A percentile compares a stretch with the other conserved stretches of the same genome.
These are phyloP conservation scores for Diplolepis rosae DNA, from an alignment of 2,888 invertebrate species.

Conservation along the genomic window DNA sequence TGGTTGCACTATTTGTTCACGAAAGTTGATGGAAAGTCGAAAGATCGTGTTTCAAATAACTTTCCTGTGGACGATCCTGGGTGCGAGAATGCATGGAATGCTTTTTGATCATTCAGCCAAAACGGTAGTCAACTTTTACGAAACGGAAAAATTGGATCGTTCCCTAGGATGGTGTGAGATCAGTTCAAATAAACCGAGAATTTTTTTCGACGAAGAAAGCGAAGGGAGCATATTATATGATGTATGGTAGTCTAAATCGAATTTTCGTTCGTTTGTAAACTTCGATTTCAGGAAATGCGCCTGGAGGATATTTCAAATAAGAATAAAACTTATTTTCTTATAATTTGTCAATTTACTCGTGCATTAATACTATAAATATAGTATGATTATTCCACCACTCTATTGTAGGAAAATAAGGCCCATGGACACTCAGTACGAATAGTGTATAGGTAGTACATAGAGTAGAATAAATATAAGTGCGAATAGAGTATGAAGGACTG, in stretches of 20 bases:
- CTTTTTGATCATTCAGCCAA: slow-evolving; percentile 48
- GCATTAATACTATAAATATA: too few species aligned
- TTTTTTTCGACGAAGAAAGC: slow-evolving; percentile 47
- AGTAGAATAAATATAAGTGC: too few species aligned
- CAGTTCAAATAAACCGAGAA: slow-evolving; percentile 51
- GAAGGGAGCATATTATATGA: slow-evolving; percentile 56
- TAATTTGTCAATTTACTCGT: too few species aligned
- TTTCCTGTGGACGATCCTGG: slow-evolving; percentile 29
- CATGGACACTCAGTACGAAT: too few species aligned
- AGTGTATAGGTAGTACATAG: too few species aligned
- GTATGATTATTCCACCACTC: too few species aligned
- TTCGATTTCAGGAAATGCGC: slow-evolving; percentile 53
- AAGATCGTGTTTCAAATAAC: slow-evolving; percentile 51
- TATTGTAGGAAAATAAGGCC: too few species aligned
- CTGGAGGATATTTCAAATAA: too few species aligned
- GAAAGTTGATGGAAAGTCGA: slow-evolving; percentile 46
- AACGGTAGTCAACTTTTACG: slow-evolving; percentile 56
- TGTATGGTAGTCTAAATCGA: slow-evolving; percentile 67
- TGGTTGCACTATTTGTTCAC: slow-evolving; percentile 49
- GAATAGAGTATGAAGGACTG: too few species aligned
- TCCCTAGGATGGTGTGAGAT: slow-evolving; percentile 41
- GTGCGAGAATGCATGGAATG: slow-evolving; percentile 56
- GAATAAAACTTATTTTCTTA: too few species aligned
- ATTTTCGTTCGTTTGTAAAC: slow-evolving; percentile 68
- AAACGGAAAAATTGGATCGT: slow-evolving; percentile 66